A percentile compares a stretch with the other conserved stretches of the same genome.
Evolutionary conservation across 37 sponge, comb jelly and placozoan species (phyloP).

Genomic region (Hormiphora californensis): DNA sequence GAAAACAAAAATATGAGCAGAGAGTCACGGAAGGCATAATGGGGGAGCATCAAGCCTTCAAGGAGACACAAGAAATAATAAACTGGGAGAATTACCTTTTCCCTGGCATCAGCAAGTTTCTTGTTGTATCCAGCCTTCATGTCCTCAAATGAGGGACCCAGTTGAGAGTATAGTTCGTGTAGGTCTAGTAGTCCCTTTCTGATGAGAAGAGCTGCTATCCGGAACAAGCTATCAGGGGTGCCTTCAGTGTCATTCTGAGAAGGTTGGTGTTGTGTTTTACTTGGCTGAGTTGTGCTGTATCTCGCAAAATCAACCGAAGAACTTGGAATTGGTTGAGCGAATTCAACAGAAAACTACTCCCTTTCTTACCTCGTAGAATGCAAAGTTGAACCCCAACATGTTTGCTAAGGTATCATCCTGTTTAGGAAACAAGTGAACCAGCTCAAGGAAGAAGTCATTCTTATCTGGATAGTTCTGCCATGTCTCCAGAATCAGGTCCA

Average conservation of each 20-base stretch:
- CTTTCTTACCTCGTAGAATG: conserved; percentile 63
- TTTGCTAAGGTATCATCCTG: conserved; percentile 71
- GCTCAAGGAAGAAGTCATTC: conserved; percentile 66
- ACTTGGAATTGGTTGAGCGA: not conserved
- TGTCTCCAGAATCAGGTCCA: conserved; percentile 88
- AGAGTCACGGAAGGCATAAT: too few species aligned
- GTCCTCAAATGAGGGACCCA: not conserved
- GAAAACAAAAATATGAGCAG: too few species aligned
- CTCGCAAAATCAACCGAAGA: not conserved
- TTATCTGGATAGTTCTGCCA: conserved; percentile 79
- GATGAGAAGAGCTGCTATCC: conserved; percentile 75
- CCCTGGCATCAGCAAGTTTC: not conserved
- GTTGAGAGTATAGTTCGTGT: conserved; percentile 69
- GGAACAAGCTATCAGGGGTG: conserved; percentile 62
- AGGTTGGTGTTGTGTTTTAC: not conserved
- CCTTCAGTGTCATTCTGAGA: conserved; percentile 37
- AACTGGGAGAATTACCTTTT: not conserved
- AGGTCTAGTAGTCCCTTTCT: conserved; percentile 64
- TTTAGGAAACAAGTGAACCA: conserved; percentile 71
- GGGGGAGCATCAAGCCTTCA: too few species aligned
- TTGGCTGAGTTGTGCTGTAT: not conserved
- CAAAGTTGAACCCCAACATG: conserved; percentile 89
- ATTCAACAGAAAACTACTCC: not conserved
- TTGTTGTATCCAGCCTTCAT: conserved; percentile 41
- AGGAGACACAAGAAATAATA: too few species aligned